A percentile compares a stretch with the other conserved stretches of the same genome.
Evolutionary conservation across 2,113 vertebrate genomes (phyloP).

Genomic region (Corvus cornix): DNA sequence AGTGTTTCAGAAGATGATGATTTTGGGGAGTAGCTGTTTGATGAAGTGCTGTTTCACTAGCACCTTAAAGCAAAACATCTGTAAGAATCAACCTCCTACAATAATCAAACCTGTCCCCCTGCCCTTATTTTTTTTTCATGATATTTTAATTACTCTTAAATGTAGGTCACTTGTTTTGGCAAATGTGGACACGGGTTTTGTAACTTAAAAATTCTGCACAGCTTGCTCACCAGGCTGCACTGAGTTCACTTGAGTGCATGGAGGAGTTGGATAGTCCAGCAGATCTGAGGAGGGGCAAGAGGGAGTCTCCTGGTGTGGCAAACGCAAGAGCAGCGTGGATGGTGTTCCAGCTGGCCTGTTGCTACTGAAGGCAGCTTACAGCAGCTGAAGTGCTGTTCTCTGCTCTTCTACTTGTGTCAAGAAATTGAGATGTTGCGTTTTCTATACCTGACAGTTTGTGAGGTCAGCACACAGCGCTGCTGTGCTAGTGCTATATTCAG

Average conservation of each 20-base stretch:
- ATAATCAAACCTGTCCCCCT: neutral
- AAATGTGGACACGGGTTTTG: neutral
- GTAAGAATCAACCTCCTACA: neutral
- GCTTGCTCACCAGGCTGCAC: neutral
- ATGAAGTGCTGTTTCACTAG: neutral
- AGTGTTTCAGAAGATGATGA: neutral
- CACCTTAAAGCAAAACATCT: neutral
- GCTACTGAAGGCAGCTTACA: neutral
- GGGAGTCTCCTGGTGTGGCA: neutral
- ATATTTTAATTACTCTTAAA: neutral
- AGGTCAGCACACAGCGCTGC: neutral
- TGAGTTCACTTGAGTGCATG: neutral
- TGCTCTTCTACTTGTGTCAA: neutral
- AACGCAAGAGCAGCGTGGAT: fast-evolving
- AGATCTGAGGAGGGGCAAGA: neutral
- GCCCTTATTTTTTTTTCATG: neutral
- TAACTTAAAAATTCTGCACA: neutral
- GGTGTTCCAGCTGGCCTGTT: neutral
- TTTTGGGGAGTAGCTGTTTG: neutral
- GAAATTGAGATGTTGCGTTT: neutral
- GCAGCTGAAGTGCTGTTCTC: neutral
- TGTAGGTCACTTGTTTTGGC: constrained; percentile 22
- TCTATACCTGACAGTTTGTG: neutral
- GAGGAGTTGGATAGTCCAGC: neutral
- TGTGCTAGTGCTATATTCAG: neutral